Evolutionary conservation across 92 coral and sea anemone species (phyloP).

Genomic region (Micromussa lordhowensis): DNA sequence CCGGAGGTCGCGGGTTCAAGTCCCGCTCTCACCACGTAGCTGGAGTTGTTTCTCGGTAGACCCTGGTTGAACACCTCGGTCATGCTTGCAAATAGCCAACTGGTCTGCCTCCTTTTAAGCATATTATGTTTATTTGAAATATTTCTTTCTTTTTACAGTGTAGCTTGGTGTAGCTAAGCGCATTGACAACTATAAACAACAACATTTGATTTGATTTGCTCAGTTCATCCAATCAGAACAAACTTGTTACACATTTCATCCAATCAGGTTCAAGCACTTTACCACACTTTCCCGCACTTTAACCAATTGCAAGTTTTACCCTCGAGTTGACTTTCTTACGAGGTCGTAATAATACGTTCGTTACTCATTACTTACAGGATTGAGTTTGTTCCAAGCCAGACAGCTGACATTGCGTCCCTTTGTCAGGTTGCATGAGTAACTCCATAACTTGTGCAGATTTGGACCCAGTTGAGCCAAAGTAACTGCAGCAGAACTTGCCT

Average conservation of each 20-base stretch:
- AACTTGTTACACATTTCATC: not conserved
- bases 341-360: not conserved
- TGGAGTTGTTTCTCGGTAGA: too few relatives aligned
- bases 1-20: too few relatives aligned
- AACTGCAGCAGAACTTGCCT: conserved; percentile 64
- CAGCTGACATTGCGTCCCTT: conserved; percentile 98
- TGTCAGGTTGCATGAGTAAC: conserved; percentile 86
- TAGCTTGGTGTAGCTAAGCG: too few relatives aligned
- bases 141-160: too few relatives aligned
- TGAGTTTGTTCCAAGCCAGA: conserved; percentile 94
- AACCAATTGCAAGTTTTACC: not conserved
- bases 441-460: conserved; percentile 93
- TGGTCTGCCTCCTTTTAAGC: too few relatives aligned
- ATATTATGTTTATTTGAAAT: too few relatives aligned
- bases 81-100: too few relatives aligned
- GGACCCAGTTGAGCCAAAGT: conserved; percentile 95
- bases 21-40: too few relatives aligned
- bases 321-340: not conserved
- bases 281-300: not conserved
- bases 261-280: not conserved
- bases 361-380: conserved; percentile 70
- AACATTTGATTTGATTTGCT: too few relatives aligned
- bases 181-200: too few relatives aligned
- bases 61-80: too few relatives aligned
- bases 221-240: not conserved